Conservation (phyloP, 1,140 invertebrate genomes). For the Pentalonia nigronervosa region DNA sequence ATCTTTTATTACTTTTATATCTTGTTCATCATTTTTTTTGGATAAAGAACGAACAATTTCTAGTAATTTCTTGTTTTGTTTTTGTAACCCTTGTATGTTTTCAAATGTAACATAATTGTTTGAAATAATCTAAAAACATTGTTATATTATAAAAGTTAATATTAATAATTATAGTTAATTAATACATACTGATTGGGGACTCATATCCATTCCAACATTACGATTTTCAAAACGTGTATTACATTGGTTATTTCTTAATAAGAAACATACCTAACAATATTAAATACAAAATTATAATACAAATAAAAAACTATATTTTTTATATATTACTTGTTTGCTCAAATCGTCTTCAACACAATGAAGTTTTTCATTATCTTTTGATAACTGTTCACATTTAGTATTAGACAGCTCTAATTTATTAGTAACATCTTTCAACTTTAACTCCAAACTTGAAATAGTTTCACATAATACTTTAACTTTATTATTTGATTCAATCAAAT, state of each 20-base stretch:
- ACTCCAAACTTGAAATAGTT: constrained; percentile 21
- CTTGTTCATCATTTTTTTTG: constrained; percentile 37
- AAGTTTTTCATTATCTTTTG: constrained; percentile 40
- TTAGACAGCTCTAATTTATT: not conserved
- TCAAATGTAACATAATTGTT: constrained; percentile 55
- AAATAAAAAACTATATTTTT: not conserved
- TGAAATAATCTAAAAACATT: constrained; percentile 35
- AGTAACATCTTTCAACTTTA: constrained; percentile 2
- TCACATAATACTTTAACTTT: constrained; percentile 40
- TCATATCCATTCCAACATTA: constrained; percentile 49
- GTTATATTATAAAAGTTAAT: not conserved
- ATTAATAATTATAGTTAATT: not conserved
- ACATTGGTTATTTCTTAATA: constrained; percentile 37
- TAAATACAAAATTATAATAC: not conserved
- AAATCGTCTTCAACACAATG: not conserved
- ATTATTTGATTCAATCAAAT: constrained; percentile 30
- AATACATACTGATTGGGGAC: constrained; percentile 48
- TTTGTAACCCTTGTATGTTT: constrained; percentile 51
- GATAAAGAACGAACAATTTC: constrained; percentile 20
- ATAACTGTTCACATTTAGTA: constrained; percentile 26
- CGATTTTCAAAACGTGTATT: constrained; percentile 33
- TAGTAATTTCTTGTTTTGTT: constrained; percentile 43
- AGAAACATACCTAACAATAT: constrained; percentile 41
- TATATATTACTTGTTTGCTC: constrained; percentile 47
- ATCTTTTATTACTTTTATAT: constrained; percentile 31